A percentile compares a stretch with the other conserved stretches of the same genome.
These are phyloP conservation scores for Hepsetus odoe DNA, from an alignment of 2,113 vertebrate genomes.

Conservation along the genomic window DNA sequence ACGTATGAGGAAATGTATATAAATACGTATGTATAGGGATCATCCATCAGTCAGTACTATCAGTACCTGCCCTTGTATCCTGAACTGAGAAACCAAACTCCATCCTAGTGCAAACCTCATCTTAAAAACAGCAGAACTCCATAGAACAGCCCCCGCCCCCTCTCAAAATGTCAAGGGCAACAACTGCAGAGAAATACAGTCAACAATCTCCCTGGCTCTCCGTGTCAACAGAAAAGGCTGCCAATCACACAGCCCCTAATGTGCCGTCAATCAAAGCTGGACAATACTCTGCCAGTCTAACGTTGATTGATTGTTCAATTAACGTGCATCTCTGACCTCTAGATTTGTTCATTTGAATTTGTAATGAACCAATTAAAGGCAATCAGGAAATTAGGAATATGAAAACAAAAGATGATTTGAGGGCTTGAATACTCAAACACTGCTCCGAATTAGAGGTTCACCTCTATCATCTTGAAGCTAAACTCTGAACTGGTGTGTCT, in stretches of 20 bases:
- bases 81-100: not conserved
- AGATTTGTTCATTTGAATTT: slow-evolving; percentile 82
- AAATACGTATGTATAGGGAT: not conserved
- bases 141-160: not conserved
- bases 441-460: slow-evolving; percentile 20
- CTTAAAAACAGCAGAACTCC: not conserved
- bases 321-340: slow-evolving; percentile 75
- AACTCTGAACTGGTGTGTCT: slow-evolving; percentile 69
- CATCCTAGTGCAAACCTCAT: not conserved
- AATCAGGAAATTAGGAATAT: slow-evolving; percentile 78
- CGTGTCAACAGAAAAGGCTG: slow-evolving; percentile 73
- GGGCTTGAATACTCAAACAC: slow-evolving; percentile 65
- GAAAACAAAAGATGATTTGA: slow-evolving; percentile 77
- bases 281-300: slow-evolving; percentile 65
- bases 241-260: slow-evolving; percentile 67
- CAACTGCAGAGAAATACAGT: slow-evolving; percentile 44
- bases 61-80: not conserved
- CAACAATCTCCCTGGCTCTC: slow-evolving; percentile 58
- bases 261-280: slow-evolving; percentile 74
- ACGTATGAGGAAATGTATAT: not conserved
- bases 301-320: slow-evolving; percentile 82
- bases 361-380: slow-evolving; percentile 80
- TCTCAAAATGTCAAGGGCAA: slow-evolving; percentile 57
- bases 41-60: not conserved
- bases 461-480: slow-evolving; percentile 46